phyloP scores from a whole-genome alignment of 2,797 vertebrate species.

The Myotis vivesi region DNA sequence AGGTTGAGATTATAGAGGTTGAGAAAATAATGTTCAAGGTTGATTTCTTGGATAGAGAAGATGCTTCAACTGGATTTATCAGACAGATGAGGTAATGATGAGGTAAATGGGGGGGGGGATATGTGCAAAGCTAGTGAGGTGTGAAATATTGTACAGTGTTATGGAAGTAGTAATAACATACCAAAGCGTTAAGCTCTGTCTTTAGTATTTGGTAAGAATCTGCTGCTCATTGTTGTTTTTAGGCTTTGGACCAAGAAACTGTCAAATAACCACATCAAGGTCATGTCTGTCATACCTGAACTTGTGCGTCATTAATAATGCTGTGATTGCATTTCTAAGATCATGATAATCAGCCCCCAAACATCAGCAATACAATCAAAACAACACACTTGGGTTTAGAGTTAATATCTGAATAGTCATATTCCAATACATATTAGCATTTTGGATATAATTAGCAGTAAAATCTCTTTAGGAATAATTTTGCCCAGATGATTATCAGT shows the following conservation, averaged over 20 bases:
- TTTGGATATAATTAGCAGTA: neutral
- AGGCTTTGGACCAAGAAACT: neutral
- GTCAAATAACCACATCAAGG: neutral
- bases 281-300: neutral
- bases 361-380: neutral
- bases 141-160: neutral
- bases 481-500: neutral
- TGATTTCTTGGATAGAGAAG: neutral
- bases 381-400: neutral
- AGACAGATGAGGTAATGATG: neutral
- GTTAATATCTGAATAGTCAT: neutral
- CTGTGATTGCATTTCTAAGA: neutral
- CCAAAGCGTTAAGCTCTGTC: neutral
- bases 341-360: neutral
- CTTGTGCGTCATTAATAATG: neutral
- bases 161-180: neutral
- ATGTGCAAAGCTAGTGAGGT: neutral
- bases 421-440: neutral
- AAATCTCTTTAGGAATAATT: neutral
- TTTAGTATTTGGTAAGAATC: neutral
- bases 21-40: neutral
- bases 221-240: neutral
- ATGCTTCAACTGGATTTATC: neutral
- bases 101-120: neutral
- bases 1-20: neutral